phyloP scores from a whole-genome alignment of 2,113 vertebrate species.

The Sander lucioperca region DNA sequence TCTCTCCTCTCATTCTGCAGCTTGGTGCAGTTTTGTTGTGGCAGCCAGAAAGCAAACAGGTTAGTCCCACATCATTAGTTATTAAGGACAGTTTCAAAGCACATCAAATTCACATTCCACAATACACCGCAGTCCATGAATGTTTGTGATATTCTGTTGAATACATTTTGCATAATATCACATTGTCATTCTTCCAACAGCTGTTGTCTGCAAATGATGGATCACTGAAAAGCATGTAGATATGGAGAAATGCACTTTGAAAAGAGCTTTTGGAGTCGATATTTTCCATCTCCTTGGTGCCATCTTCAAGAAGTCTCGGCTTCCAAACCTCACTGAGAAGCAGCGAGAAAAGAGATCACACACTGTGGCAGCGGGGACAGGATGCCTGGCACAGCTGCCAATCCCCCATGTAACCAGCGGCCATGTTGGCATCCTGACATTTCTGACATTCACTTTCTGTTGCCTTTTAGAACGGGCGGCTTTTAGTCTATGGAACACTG shows the following conservation, averaged over 20 bases:
- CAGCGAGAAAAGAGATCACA: slow-evolving; percentile 12
- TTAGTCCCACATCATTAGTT: slow-evolving; percentile 48
- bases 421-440: slow-evolving; percentile 22
- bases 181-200: slow-evolving; percentile 41
- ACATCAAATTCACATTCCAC: slow-evolving; percentile 49
- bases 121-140: slow-evolving; percentile 23
- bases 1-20: slow-evolving; percentile 11
- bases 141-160: slow-evolving; percentile 43
- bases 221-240: slow-evolving; percentile 27
- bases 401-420: slow-evolving; percentile 21
- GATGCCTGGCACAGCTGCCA: slow-evolving; percentile 28
- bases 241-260: slow-evolving; percentile 1
- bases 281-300: not conserved
- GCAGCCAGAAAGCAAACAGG: slow-evolving; percentile 32
- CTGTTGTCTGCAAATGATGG: slow-evolving; percentile 46
- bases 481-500: slow-evolving; percentile 24
- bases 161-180: slow-evolving; percentile 52
- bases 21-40: slow-evolving; percentile 9
- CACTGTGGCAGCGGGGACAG: not conserved
- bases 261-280: slow-evolving; percentile 13
- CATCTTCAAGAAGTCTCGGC: not conserved
- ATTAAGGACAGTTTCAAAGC: slow-evolving; percentile 47
- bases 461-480: slow-evolving; percentile 31
- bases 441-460: slow-evolving; percentile 35
- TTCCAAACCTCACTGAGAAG: not conserved